A percentile compares a stretch with the other conserved stretches of the same genome.
phyloP scores from a whole-genome alignment of 1,140 invertebrate species.

The Berghia stephanieae region DNA sequence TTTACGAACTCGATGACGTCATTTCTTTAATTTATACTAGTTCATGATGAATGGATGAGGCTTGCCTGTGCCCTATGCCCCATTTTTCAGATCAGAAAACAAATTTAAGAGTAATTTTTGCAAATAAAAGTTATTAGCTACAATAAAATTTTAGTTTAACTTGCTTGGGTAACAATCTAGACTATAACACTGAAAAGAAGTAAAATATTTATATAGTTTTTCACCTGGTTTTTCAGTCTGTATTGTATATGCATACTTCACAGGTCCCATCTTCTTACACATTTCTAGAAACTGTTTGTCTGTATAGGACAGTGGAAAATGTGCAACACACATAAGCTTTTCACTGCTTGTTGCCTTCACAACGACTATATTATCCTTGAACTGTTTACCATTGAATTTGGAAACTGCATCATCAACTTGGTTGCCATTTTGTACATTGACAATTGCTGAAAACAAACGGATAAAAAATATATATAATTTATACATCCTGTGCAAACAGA shows the following conservation, averaged over 20 bases:
- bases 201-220: neutral
- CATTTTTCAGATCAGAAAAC: no score
- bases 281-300: slow-evolving; percentile 70
- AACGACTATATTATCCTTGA: slow-evolving; percentile 53
- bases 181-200: neutral
- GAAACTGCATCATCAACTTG: slow-evolving; percentile 46
- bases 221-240: slow-evolving; percentile 70
- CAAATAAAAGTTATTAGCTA: no score
- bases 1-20: no score
- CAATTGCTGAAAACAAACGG: slow-evolving; percentile 47
- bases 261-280: slow-evolving; percentile 67
- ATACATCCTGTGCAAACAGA: no score
- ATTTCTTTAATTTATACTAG: no score
- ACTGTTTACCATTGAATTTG: slow-evolving; percentile 40
- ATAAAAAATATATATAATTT: no score
- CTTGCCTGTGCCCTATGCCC: no score
- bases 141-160: no score
- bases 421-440: slow-evolving; percentile 47
- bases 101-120: no score
- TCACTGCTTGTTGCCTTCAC: slow-evolving; percentile 69
- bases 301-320: slow-evolving; percentile 68
- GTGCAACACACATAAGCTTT: slow-evolving; percentile 71
- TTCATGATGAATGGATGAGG: no score
- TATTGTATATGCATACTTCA: slow-evolving; percentile 71
- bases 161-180: neutral